Evolutionary conservation across 2,113 vertebrate genomes (phyloP).

Genomic region (Otolemur garnettii): DNA sequence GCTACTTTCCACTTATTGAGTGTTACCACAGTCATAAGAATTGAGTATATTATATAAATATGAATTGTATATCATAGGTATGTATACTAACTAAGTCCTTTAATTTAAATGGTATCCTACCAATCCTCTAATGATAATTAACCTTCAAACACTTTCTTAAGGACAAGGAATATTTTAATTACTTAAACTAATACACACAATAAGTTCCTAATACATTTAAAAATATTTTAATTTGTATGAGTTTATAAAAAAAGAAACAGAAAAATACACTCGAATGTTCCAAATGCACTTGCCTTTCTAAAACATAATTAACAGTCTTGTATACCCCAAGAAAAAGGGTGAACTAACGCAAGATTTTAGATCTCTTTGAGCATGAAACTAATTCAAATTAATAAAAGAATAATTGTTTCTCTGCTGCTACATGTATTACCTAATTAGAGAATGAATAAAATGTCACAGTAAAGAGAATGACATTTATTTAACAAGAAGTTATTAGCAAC

Average conservation of each 20-base stretch:
- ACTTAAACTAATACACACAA: background rate
- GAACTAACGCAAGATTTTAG: slow-evolving; percentile 58
- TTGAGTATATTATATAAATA: background rate
- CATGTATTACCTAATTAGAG: slow-evolving; percentile 83
- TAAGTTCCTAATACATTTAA: background rate
- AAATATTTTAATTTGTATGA: background rate
- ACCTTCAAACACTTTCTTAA: background rate
- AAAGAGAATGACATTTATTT: slow-evolving; percentile 79
- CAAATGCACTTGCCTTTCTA: slow-evolving; percentile 5
- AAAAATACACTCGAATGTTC: background rate
- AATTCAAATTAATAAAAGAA: slow-evolving; percentile 78
- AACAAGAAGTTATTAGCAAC: slow-evolving; percentile 76
- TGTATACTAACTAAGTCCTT: background rate
- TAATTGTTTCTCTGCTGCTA: slow-evolving; percentile 74
- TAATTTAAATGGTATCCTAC: background rate
- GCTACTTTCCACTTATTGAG: background rate
- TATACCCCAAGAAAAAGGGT: background rate
- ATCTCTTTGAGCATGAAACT: slow-evolving; percentile 77
- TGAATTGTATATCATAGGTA: background rate
- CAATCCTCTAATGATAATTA: slow-evolving; percentile 19
- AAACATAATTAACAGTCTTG: slow-evolving; percentile 39
- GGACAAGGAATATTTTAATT: background rate
- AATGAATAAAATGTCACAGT: slow-evolving; percentile 76
- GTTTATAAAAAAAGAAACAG: background rate
- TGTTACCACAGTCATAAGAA: background rate